Evolutionary conservation across 2,797 vertebrate genomes (phyloP).

Genomic region (Cygnus olor): DNA sequence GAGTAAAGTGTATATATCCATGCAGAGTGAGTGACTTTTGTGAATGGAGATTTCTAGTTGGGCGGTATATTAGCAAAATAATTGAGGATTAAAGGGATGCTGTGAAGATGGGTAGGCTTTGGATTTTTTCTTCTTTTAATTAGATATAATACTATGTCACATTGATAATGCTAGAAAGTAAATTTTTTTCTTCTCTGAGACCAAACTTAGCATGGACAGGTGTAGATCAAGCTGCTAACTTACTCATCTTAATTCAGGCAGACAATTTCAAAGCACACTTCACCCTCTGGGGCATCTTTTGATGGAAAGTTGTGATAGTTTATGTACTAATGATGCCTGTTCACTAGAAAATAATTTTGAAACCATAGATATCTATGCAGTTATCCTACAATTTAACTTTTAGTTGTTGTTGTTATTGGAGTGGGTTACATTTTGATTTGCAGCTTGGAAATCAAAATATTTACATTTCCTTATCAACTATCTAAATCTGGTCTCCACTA

Average conservation of each 20-base stretch:
- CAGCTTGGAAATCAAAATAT: neutral
- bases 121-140: neutral
- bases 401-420: neutral
- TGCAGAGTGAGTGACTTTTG: neutral
- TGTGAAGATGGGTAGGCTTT: neutral
- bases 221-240: constrained; percentile 4
- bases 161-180: neutral
- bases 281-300: constrained; percentile 14
- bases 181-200: neutral
- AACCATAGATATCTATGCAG: neutral
- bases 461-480: neutral
- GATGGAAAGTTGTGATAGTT: constrained; percentile 28
- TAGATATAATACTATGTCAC: neutral
- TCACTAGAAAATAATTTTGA: constrained; percentile 16
- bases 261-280: constrained; percentile 13
- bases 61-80: neutral
- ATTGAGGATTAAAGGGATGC: neutral
- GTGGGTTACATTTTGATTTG: neutral
- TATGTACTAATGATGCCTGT: neutral
- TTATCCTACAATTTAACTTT: neutral
- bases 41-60: neutral
- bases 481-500: neutral
- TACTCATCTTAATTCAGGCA: neutral
- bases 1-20: neutral
- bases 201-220: neutral